A percentile compares a stretch with the other conserved stretches of the same genome.
Evolutionary conservation across 2,113 vertebrate genomes (phyloP).

Genomic region (Empidonax traillii): DNA sequence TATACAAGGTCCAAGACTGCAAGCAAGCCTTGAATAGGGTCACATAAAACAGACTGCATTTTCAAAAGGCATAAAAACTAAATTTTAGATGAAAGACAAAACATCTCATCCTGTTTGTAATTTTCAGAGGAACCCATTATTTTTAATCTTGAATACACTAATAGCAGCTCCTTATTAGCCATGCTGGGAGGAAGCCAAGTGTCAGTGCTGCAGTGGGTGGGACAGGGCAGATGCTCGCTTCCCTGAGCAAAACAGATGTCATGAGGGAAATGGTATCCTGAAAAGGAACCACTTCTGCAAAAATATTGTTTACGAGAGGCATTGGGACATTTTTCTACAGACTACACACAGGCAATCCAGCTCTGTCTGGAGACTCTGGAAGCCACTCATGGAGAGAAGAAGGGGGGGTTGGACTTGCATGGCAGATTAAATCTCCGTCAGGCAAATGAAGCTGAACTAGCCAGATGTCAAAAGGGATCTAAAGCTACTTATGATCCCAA

Average conservation of each 20-base stretch:
- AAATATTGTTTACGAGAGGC: neutral
- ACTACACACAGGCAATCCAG: neutral
- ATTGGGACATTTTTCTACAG: neutral
- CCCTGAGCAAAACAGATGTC: neutral
- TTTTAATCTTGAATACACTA: neutral
- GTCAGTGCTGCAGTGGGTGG: neutral
- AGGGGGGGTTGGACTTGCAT: neutral
- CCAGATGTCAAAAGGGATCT: neutral
- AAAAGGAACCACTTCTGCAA: neutral
- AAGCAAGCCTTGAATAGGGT: neutral
- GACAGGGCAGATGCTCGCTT: neutral
- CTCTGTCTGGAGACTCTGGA: neutral
- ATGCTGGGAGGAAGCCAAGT: neutral
- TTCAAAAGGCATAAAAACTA: neutral
- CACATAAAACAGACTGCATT: neutral
- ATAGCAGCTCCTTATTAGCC: neutral
- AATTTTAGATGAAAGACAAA: neutral
- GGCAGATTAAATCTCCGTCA: neutral
- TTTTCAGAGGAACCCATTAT: neutral
- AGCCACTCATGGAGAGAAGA: neutral
- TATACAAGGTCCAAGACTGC: neutral
- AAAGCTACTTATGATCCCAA: neutral
- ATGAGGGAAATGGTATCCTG: neutral
- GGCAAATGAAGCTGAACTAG: conserved; percentile 14
- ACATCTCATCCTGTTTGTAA: neutral